Base-by-base conservation (phyloP, 2,888 invertebrate species). In the Hirtodrosophila duncani region DNA sequence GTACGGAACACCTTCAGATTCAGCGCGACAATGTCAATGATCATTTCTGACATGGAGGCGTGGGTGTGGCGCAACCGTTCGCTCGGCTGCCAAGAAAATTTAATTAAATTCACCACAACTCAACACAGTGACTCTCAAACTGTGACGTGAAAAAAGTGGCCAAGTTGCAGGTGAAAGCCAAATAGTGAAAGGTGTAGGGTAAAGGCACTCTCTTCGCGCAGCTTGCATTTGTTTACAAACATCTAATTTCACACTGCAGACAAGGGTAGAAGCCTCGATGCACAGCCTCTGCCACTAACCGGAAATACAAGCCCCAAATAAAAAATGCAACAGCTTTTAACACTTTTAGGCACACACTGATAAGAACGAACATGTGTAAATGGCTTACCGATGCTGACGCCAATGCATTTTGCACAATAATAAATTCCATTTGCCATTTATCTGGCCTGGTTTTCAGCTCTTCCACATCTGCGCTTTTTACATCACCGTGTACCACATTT, bases 11-110 rank as follows among this genome's bases (percentile, higher is more conserved):
- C 81, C 75, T 75, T 75, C 66, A 68, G 44, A 81, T 75, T 75
- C 66, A 68, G 44, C 78, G 52, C 70, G 64, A 81, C 75, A 75
- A 75, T 75, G 75, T 75, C 75, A 75, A 75, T 75, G 81, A 75
- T 75, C 79, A 81, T 74, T 78, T 74, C 50, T 63, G 63, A 70
- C 74, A 81, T 48, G 56, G 26, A 51, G 24, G 58, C 43, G 65
- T 65, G 41, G 58, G 65, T 43, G 81, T 79, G 70, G 70, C 58
- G 27, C 77, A 50, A 17, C 46, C 45, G 17, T n/a, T 30, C n/a
- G 2, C n/a, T 30, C 8, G 72, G 37, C 41, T 50, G 57, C 71
- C 55, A 53, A 43, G 24, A 50, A 43, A 52, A 23, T 24, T 27
- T 11, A 11, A 29, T 10, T 4, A 44, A 53, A 31, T 60, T 51